Base-by-base conservation (phyloP, 1,140 invertebrate genomes). In the Antheraea pernyi region DNA sequence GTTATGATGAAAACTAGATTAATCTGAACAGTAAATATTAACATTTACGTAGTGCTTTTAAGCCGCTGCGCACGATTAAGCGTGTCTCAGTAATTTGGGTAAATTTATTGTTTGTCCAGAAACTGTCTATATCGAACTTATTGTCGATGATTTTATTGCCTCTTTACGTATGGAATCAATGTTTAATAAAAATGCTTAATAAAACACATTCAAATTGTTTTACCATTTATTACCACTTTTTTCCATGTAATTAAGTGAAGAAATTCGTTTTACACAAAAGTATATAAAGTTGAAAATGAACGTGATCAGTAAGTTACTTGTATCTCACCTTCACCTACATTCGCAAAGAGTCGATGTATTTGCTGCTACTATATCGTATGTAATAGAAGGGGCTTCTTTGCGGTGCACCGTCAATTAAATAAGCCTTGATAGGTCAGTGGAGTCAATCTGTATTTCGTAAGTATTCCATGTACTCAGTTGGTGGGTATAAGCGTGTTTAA, bases 371-470 rank as follows among this genome's bases (percentile, higher is more conserved):
- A 59, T 48, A n/a, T 70, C 46, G 13, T 37, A 46, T 18, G 42
- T 53, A 22, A 65, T 46, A 46, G 46, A 39, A 65, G 46, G 37
- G 69, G 69, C 64, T 66, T 70, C 69, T 63, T 59, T 61, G 62
- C 48, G 39, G 22, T 18, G 46, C 64, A 66, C 37, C 61, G 59
- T 36, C 65, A 70, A 70, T 70, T 70, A 59, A 70, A 70, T 70
- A 39, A 70, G 66, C 69, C 69, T 70, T 70, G 69, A 62, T 30
- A 19, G 58, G 46, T 53, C 46, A 53, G 13, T 0, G 0, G 46
- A 53, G 46, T 53, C 46, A 53, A 13, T 53, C 46, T 16, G 46
- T 53, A n/a, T 53, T 53, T 53, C 46, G 46, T 53, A 53, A 53
- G 46, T 53, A 53, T 13, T 7, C 16, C 11, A 16, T 53, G 13